phyloP scores from a whole-genome alignment of 2,797 vertebrate species.

The Oreortyx pictus region DNA sequence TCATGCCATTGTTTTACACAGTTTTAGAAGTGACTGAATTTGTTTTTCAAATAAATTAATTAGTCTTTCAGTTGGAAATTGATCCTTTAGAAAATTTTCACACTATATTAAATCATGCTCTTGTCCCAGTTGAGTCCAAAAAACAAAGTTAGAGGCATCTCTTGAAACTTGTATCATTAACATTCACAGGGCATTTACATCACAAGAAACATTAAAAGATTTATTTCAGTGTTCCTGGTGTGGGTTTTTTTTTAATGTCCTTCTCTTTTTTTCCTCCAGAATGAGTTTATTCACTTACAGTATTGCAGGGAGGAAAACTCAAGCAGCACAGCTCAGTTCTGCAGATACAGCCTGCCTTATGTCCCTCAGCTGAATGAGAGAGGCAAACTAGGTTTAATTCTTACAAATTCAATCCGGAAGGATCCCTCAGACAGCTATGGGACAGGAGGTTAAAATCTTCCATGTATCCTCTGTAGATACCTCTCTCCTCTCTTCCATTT shows the following conservation, averaged over 20 bases:
- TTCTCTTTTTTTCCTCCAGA: not conserved
- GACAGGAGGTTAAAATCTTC: not conserved
- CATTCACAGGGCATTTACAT: constrained; percentile 12
- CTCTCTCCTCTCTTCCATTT: not conserved
- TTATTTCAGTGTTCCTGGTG: not conserved
- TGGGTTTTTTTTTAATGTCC: not conserved
- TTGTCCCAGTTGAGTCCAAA: constrained; percentile 18
- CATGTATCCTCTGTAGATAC: not conserved
- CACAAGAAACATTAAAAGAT: constrained; percentile 28
- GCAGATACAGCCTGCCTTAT: not conserved
- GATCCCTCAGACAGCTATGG: not conserved
- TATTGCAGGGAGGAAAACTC: not conserved
- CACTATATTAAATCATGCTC: not conserved
- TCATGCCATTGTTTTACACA: not conserved
- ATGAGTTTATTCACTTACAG: not conserved
- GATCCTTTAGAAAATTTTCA: not conserved
- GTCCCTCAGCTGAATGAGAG: not conserved
- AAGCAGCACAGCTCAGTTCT: not conserved
- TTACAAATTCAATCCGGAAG: not conserved
- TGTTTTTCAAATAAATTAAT: constrained; percentile 23
- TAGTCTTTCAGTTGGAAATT: constrained; percentile 4
- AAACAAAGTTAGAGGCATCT: not conserved
- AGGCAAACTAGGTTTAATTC: not conserved
- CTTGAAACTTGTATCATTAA: constrained; percentile 19
- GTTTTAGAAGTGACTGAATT: not conserved